Evolutionary conservation across 2,113 vertebrate species (phyloP), one percentile per base, ranked within the genome.

Genomic region (Nestor notabilis): DNA sequence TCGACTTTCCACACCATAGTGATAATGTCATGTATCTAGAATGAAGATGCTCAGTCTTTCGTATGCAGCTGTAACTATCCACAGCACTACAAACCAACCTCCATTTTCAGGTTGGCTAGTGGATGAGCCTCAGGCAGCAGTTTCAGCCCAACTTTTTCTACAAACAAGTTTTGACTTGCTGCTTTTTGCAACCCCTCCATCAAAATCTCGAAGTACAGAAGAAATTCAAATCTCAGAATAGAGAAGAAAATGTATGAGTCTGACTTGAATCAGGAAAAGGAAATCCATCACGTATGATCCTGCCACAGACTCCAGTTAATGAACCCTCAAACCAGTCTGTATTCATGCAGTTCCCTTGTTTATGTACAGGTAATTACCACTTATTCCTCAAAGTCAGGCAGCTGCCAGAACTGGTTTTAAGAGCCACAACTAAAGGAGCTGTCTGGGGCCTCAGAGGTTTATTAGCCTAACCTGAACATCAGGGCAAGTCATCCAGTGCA

Each of bases 381-480:
- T 71, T 89, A 86, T 2, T 88, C 70, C 82, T 87, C 75, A 78
- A 95, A 96, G 74, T 35, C 56, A 78, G 13, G 84, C 61, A 95
- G 84, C 93, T 95, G 77, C 89, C 89, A 94, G 91, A 95, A 96
- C 94, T 84, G 69, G 96, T 96, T 97, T 84, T 60, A 95, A 94
- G 39, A 93, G 47, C 74, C 90, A 93, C 91, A 95, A 91, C 87
- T 96, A 49, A 96, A 81, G 65, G 47, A 96, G 44, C 7, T 78
- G 55, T 68, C 28, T 91, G 65, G 20, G 77, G 39, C 94, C 60
- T 60, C 47, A 68, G 86, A 92, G 80, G 77, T 60, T 72, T 53
- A 95, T 84, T 75, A 96, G 81, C 77, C 87, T 84, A 96, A 95
- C 89, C 77, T 75, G 83, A 94, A 87, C 77, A 95, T 71, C 88